phyloP scores from a whole-genome alignment of 2,888 invertebrate species.

The Hirtodrosophila confusa region DNA sequence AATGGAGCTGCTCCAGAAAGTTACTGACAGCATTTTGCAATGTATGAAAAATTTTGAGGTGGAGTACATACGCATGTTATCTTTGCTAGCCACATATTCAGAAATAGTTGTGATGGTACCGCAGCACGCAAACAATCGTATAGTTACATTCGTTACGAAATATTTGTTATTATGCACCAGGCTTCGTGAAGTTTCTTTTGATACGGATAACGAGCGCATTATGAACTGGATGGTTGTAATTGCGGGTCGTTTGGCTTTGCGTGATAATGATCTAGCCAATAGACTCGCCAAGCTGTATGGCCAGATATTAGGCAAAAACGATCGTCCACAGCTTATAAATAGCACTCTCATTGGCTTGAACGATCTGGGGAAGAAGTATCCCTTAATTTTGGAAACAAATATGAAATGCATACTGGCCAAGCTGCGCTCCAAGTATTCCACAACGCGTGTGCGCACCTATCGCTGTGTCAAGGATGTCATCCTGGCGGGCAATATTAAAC shows the following conservation, averaged over 20 bases:
- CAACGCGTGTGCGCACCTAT: constrained; percentile 82
- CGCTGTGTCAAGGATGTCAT: constrained; percentile 82
- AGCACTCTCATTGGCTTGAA: constrained; percentile 81
- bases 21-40: constrained; percentile 62
- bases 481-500: constrained; percentile 81
- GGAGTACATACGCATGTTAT: constrained; percentile 75
- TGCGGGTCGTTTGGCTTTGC: constrained; percentile 78
- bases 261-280: constrained; percentile 72
- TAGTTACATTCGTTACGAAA: constrained; percentile 77
- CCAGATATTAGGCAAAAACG: constrained; percentile 66
- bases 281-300: constrained; percentile 47
- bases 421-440: constrained; percentile 77
- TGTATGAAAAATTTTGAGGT: constrained; percentile 75
- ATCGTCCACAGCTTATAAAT: constrained; percentile 82
- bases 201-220: constrained; percentile 81
- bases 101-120: constrained; percentile 80
- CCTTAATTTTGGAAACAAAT: constrained; percentile 80
- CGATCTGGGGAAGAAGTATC: constrained; percentile 83
- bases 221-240: constrained; percentile 83
- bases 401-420: constrained; percentile 78
- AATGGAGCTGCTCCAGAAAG: constrained; percentile 68
- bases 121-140: constrained; percentile 56
- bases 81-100: constrained; percentile 79
- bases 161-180: constrained; percentile 77
- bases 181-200: constrained; percentile 72